Conservation (phyloP, 2,797 vertebrate species). For the Vespertilio murinus region DNA sequence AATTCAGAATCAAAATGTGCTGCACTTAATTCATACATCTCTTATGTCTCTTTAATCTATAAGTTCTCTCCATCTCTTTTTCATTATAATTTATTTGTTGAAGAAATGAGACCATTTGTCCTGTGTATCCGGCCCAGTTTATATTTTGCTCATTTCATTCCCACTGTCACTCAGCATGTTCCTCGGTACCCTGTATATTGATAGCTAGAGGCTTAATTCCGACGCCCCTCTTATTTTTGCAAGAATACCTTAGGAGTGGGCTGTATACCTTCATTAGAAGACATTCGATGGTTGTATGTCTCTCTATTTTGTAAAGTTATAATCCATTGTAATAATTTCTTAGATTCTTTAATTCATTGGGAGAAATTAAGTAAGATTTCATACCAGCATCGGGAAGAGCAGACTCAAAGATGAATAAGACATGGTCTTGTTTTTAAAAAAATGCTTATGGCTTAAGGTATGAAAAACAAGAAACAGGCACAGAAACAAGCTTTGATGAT, state of each 20-base stretch:
- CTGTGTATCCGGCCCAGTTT: neutral
- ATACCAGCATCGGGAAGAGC: neutral
- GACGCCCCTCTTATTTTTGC: neutral
- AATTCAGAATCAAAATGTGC: neutral
- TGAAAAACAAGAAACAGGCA: neutral
- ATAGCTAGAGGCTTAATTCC: neutral
- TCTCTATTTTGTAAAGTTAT: neutral
- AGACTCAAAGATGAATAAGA: neutral
- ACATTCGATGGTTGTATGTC: neutral
- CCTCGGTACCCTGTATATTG: neutral
- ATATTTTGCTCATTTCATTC: neutral
- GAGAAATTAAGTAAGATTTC: neutral
- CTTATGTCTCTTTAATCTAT: neutral
- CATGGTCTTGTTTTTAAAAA: neutral
- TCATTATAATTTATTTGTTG: neutral
- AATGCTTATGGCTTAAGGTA: neutral
- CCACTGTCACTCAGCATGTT: neutral
- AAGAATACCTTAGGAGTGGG: neutral
- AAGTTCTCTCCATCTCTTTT: neutral
- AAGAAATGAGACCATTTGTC: neutral
- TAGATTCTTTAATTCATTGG: neutral
- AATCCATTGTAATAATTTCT: neutral
- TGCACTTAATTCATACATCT: neutral
- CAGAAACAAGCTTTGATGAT: neutral
- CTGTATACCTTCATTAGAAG: neutral